phyloP scores from a whole-genome alignment of 2,797 vertebrate species.

The Cheirogaleus major region DNA sequence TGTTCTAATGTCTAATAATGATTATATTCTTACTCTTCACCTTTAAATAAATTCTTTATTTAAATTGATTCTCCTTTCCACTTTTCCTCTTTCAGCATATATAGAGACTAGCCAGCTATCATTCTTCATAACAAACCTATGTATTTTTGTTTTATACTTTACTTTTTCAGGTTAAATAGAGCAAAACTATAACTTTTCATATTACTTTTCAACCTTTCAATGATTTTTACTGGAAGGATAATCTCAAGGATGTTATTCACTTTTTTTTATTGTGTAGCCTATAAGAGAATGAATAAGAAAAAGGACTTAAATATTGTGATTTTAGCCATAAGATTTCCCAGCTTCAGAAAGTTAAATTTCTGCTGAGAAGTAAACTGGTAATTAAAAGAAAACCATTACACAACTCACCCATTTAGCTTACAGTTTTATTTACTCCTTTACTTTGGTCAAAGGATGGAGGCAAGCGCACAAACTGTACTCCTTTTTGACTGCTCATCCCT shows the following conservation, averaged over 20 bases:
- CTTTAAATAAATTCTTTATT: slow-evolving; percentile 13
- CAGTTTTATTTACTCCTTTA: not conserved
- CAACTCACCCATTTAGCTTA: slow-evolving; percentile 34
- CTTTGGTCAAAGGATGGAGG: slow-evolving; percentile 8
- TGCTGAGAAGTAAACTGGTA: slow-evolving; percentile 35
- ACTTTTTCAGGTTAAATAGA: slow-evolving; percentile 14
- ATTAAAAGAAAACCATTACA: not conserved
- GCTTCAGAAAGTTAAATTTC: slow-evolving; percentile 42
- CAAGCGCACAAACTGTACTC: not conserved
- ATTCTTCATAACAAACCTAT: not conserved
- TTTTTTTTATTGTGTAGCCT: not conserved
- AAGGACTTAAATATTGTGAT: not conserved
- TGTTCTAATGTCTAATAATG: not conserved
- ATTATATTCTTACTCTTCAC: slow-evolving; percentile 9
- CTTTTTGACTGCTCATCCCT: not conserved
- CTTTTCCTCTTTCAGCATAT: slow-evolving; percentile 25
- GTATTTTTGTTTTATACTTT: not conserved
- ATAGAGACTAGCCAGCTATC: not conserved
- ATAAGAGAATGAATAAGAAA: slow-evolving; percentile 20
- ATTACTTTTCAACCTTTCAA: slow-evolving; percentile 17
- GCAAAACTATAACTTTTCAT: slow-evolving; percentile 9
- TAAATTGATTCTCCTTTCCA: slow-evolving; percentile 31
- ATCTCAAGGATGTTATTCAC: slow-evolving; percentile 14
- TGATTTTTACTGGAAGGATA: slow-evolving; percentile 29
- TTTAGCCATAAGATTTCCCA: slow-evolving; percentile 31